Evolutionary conservation across 1,140 invertebrate genomes (phyloP), one percentile per base, ranked within the genome.

Genomic region (Coenobita brevimanus): DNA sequence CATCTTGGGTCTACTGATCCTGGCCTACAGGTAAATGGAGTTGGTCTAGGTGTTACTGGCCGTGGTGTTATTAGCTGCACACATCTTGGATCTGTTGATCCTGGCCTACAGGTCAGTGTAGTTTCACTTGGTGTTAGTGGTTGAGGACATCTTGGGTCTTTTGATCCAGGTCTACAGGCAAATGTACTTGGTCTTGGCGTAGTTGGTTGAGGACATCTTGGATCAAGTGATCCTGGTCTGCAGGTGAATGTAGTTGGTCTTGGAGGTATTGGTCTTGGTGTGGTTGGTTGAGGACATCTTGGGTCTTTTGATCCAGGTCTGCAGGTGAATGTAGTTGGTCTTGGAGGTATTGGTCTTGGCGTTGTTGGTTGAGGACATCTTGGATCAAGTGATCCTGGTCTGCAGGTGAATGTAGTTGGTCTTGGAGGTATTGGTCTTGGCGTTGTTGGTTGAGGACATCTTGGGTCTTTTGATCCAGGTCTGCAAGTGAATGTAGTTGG

Each of bases 131-230:
- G 38, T n/a, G 79, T 81, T 0, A 10, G 30, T 3, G 60, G 79
- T 36, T 0, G 64, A 46, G 92, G 92, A 88, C 93, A 93, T 81
- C 90, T 80, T 15, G 92, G 91, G 79, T 78, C 41, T n/a, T 0
- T 46, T 24, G 75, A 78, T 41, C 75, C 75, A 3, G 75, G 75
- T 41, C 2, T 41, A n/a, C 75, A 78, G 3, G 0, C 43, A 2
- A 43, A 50, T 50, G 46, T 6, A 50, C 6, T 50, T 50, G 46
- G 46, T 50, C 46, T 50, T 50, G 46, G 46, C 6, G 46, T 79
- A 57, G 79, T 54, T 33, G 57, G 60, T 21, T 0, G 43, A 1
- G 67, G 82, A 84, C 67, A 43, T 17, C 36, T 41, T 41, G 73
- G 73, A 13, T 76, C 43, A 10, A 2, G 1, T 4, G 73, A 3